Evolutionary conservation across 2,888 invertebrate species (phyloP).

Genomic region (Polydrusus pterygomalis): DNA sequence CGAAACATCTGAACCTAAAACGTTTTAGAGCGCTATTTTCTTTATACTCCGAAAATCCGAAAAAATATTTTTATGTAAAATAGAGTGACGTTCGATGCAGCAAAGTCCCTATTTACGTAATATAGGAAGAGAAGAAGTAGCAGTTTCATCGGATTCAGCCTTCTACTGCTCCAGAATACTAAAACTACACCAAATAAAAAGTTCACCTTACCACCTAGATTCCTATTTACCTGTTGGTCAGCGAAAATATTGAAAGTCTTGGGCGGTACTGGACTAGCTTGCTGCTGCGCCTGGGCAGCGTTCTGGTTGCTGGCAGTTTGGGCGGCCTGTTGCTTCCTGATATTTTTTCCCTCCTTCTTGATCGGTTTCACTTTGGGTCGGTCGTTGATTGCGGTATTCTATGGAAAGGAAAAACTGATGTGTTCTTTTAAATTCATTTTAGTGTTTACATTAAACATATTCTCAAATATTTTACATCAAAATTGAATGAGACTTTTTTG

Average conservation of each 20-base stretch:
- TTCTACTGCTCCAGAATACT: too few species aligned
- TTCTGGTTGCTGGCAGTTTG: conserved; percentile 23
- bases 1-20: conserved; percentile 60
- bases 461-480: too few species aligned
- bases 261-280: conserved; percentile 40
- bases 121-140: too few species aligned
- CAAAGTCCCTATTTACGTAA: too few species aligned
- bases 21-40: background rate
- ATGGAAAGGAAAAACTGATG: conserved; percentile 52
- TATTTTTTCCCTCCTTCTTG: conserved; percentile 87
- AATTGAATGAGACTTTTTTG: too few species aligned
- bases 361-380: conserved; percentile 88
- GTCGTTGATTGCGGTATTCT: conserved; percentile 87
- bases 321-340: conserved; percentile 77
- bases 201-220: too few species aligned
- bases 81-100: too few species aligned
- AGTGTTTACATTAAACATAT: background rate
- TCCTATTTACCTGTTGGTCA: conserved; percentile 51
- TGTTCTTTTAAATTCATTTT: background rate
- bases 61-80: too few species aligned
- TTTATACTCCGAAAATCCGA: too few species aligned
- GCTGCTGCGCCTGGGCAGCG: conserved; percentile 28
- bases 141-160: too few species aligned
- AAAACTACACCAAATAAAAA: too few species aligned
- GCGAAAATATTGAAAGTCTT: conserved; percentile 55